Evolutionary conservation across 2,888 invertebrate species (phyloP), one percentile per base, ranked within the genome.

Genomic region (Ethmia dodecea): DNA sequence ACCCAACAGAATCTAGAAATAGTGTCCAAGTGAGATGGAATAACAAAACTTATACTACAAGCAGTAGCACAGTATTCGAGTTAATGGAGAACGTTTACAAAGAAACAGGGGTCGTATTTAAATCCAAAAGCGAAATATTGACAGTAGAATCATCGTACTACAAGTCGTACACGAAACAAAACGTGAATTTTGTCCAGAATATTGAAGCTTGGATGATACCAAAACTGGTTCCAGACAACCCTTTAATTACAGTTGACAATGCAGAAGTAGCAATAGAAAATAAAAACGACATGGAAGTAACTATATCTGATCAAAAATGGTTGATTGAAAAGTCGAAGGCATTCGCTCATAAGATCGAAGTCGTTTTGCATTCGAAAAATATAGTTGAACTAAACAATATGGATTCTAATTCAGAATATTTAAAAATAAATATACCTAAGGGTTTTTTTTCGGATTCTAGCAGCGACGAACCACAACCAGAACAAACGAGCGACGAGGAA

Each of bases 201-300:
- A 55, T 81, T 37, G 62, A 80, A 62, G 75, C 80, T 1, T 83
- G 76, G 72, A 79, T 83, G 80, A 55, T 81, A 20, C 70, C 77
- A 11, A 60, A 12, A 43, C 47, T 9, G 55, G 67, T 22, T n/a
- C 22, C 9, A 22, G 22, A 22, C n/a, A 8, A 22, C 9, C 26
- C 12, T 10, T 4, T 6, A 26, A 11, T 28, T 52, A 35, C 15
- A 46, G 47, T 1, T 31, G 0, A 35, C 44, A 35, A 16, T 40
- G 3, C 48, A 43, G 25, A 43, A 2, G 3, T 13, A 15, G 18
- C 12, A 16, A n/a, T n/a, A n/a, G n/a, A n/a, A n/a, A n/a, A n/a
- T n/a, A n/a, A n/a, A n/a, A 18, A 26, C 1, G 14, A 33, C 12
- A 62, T 71, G 11, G 49, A 62, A 45, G 50, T 62, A 1, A 55